A percentile compares a stretch with the other conserved stretches of the same genome.
Evolutionary conservation across 2,888 invertebrate genomes (phyloP).

Genomic region (Agrotis puta): DNA sequence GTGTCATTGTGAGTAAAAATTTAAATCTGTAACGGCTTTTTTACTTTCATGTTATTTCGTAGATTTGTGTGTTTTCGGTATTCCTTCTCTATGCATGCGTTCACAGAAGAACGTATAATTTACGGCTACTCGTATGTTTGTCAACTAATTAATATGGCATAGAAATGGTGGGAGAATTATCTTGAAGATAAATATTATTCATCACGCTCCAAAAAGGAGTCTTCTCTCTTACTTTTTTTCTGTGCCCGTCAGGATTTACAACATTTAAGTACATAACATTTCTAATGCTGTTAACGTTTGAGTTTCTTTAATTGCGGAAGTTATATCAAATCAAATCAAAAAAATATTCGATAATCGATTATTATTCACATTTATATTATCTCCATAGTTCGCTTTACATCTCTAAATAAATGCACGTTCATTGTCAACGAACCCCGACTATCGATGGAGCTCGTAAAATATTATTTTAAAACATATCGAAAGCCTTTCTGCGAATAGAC

Average conservation of each 20-base stretch:
- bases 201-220: too few relatives aligned
- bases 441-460: slow-evolving; percentile 70
- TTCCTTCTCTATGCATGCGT: background rate
- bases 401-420: slow-evolving; percentile 56
- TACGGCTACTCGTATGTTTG: too few relatives aligned
- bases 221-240: too few relatives aligned
- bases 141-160: too few relatives aligned
- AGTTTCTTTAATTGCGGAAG: background rate
- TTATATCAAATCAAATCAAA: background rate
- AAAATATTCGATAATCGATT: background rate
- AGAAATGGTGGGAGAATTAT: too few relatives aligned
- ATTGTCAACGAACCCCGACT: slow-evolving; percentile 66
- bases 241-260: too few relatives aligned
- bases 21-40: background rate
- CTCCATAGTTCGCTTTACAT: slow-evolving; percentile 36
- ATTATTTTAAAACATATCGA: slow-evolving; percentile 74
- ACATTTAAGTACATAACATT: too few relatives aligned
- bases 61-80: background rate
- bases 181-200: too few relatives aligned
- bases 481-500: slow-evolving; percentile 77
- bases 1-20: slow-evolving; percentile 3
- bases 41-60: background rate
- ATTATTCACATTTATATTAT: slow-evolving; percentile 26
- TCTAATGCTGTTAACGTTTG: background rate
- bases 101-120: too few relatives aligned